These are phyloP conservation scores for Notothenia coriiceps DNA, from an alignment of 2,113 vertebrate species.

Conservation along the genomic window DNA sequence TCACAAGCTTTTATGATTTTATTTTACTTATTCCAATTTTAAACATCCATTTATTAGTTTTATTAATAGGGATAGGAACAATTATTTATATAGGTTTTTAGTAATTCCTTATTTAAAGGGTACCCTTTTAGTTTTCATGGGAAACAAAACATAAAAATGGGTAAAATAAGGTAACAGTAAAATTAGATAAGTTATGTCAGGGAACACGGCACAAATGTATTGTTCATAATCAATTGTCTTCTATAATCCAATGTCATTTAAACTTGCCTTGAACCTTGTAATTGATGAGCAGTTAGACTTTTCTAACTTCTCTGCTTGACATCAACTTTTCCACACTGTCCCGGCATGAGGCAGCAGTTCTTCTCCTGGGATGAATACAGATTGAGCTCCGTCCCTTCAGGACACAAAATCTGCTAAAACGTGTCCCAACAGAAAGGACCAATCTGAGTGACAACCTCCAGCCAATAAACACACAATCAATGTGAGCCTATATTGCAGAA, in stretches of 20 bases:
- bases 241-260: not conserved
- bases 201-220: no score
- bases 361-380: conserved; percentile 32
- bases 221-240: no score
- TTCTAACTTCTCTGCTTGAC: not conserved
- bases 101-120: no score
- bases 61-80: not conserved
- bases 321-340: not conserved
- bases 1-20: no score
- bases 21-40: not conserved
- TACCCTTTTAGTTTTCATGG: not conserved
- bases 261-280: not conserved
- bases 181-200: no score
- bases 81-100: no score
- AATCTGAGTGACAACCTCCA: conserved; percentile 67
- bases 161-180: no score
- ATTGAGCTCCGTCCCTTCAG: conserved; percentile 52
- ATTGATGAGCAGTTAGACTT: not conserved
- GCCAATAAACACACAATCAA: conserved; percentile 75
- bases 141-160: not conserved
- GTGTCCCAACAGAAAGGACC: conserved; percentile 38
- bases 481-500: conserved; percentile 32
- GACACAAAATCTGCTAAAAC: conserved; percentile 57
- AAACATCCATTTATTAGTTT: not conserved
- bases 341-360: conserved; percentile 6